Evolutionary conservation across 2,797 vertebrate genomes (phyloP).

Genomic region (Gambelia wislizenii): DNA sequence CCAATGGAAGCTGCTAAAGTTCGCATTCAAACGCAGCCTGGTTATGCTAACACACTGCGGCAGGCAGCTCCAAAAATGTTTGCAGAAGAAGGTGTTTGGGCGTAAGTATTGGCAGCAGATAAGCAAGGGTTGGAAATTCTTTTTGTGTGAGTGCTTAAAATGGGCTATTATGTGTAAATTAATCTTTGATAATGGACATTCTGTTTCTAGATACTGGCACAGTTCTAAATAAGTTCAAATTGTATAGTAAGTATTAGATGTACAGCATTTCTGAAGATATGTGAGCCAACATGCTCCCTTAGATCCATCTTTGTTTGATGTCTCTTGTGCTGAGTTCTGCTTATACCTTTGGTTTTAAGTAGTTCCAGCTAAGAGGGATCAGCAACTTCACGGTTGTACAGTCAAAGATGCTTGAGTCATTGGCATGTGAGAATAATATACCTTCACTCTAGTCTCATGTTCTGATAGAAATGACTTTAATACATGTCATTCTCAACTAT

Average conservation of each 20-base stretch:
- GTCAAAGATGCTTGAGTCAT: constrained; percentile 97
- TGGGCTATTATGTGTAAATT: neutral
- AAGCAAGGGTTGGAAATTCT: neutral
- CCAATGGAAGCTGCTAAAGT: constrained; percentile 99
- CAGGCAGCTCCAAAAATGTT: constrained; percentile 93
- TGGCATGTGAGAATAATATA: constrained; percentile 94
- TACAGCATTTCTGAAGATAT: neutral
- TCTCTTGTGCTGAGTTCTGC: constrained; percentile 81
- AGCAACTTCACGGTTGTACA: constrained; percentile 91
- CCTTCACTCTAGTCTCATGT: constrained; percentile 86
- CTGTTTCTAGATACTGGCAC: neutral
- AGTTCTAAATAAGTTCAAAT: neutral
- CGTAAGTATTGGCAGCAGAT: constrained; percentile 83
- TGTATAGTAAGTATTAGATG: neutral
- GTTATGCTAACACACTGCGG: constrained; percentile 93
- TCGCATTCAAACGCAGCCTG: constrained; percentile 96
- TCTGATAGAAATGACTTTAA: constrained; percentile 81
- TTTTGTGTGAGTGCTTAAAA: neutral
- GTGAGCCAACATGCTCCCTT: constrained; percentile 86
- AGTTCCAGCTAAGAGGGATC: constrained; percentile 81
- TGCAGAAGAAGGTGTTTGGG: constrained; percentile 92
- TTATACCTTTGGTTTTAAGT: constrained; percentile 74
- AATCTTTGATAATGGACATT: neutral
- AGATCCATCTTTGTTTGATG: constrained; percentile 95
- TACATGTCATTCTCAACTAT: constrained; percentile 74